Evolutionary conservation across 2,113 vertebrate genomes (phyloP).

Genomic region (Lipotes vexillifer): DNA sequence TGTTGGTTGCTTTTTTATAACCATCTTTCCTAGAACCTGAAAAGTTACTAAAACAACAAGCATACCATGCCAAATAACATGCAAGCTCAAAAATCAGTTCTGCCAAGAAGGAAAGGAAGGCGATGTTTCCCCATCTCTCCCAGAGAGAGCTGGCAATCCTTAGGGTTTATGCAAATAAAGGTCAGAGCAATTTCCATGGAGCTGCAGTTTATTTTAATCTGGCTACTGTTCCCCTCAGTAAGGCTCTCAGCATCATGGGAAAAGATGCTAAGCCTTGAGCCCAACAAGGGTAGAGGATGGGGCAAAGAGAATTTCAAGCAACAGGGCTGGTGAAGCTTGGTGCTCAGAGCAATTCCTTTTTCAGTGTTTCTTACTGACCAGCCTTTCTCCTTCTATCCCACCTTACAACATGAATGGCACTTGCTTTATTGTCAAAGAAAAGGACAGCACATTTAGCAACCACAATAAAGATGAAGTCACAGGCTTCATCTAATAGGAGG

Average conservation of each 20-base stretch:
- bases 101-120: background rate
- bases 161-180: slow-evolving; percentile 27
- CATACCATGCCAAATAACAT: background rate
- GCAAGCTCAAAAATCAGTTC: background rate
- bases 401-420: background rate
- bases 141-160: background rate
- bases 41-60: background rate
- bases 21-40: background rate
- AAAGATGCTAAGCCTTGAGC: background rate
- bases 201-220: background rate
- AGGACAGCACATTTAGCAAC: background rate
- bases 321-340: background rate
- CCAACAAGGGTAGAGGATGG: background rate
- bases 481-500: background rate
- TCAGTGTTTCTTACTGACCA: background rate
- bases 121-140: background rate
- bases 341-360: background rate
- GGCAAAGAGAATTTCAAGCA: background rate
- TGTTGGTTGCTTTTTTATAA: background rate
- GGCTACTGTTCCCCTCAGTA: background rate
- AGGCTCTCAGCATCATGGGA: background rate
- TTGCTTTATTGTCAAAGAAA: background rate
- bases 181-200: slow-evolving; percentile 15
- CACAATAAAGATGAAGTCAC: background rate
- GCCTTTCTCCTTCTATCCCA: background rate